A percentile compares a stretch with the other conserved stretches of the same genome.
Conservation (phyloP, 1,140 invertebrate species). For the Paralvinella palmiformis region DNA sequence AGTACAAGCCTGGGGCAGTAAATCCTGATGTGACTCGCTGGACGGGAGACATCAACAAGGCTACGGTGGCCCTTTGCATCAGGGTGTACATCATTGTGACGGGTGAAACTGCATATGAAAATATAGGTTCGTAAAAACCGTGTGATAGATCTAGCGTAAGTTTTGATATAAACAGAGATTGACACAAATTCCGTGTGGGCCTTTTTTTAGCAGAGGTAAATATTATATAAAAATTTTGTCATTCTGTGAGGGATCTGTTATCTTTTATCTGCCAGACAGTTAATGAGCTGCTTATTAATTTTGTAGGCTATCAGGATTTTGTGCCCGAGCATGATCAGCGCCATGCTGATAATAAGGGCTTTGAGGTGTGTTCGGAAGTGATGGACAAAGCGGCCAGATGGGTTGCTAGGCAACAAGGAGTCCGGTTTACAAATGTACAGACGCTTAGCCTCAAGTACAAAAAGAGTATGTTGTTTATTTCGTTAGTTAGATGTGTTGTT, state of each 20-base stretch:
- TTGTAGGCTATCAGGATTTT: slow-evolving; percentile 20
- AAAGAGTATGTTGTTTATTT: slow-evolving; percentile 15
- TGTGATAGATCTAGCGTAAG: neutral
- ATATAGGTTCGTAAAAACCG: neutral
- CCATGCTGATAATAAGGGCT: slow-evolving; percentile 20
- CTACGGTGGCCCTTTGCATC: neutral
- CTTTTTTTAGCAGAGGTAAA: too few relatives aligned
- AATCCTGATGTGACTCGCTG: neutral
- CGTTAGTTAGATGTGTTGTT: too few relatives aligned
- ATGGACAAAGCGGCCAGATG: slow-evolving; percentile 18
- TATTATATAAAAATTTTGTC: too few relatives aligned
- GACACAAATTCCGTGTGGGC: too few relatives aligned
- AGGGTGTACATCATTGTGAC: neutral
- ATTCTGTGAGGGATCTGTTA: neutral
- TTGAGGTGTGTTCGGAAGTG: slow-evolving; percentile 14
- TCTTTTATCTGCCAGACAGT: neutral
- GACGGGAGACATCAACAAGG: neutral
- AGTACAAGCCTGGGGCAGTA: neutral
- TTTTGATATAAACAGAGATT: neutral
- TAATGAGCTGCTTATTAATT: neutral
- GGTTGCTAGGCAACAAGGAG: slow-evolving; percentile 19
- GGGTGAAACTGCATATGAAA: neutral
- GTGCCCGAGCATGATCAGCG: slow-evolving; percentile 16
- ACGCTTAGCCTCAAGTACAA: slow-evolving; percentile 18
- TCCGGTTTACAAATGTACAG: slow-evolving; percentile 19